A percentile compares a stretch with the other conserved stretches of the same genome.
Conservation (phyloP, 2,113 vertebrate genomes). For the Aldabrachelys gigantea region DNA sequence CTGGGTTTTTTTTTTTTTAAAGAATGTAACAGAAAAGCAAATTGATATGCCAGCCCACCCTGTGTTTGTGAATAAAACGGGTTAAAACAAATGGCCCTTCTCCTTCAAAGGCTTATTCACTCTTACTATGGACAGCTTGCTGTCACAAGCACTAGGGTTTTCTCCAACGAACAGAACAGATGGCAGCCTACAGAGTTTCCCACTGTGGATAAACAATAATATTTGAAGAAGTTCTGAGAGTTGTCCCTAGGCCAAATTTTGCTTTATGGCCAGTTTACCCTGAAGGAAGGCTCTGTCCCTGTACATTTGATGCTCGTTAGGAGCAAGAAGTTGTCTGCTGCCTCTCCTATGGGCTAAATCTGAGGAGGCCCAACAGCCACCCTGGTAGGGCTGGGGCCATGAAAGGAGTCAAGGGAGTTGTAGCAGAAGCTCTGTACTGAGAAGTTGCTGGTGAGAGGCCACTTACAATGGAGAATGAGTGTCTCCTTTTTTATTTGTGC, state of each 20-base stretch:
- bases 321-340: not conserved
- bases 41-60: not conserved
- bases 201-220: not conserved
- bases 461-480: not conserved
- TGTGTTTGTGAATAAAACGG: not conserved
- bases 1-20: not conserved
- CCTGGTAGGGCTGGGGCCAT: not conserved
- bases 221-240: not conserved
- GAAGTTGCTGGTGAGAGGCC: not conserved
- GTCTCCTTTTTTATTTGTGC: not conserved
- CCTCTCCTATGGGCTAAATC: not conserved
- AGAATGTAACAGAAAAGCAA: not conserved
- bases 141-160: not conserved
- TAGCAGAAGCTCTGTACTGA: not conserved
- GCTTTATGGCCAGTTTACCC: not conserved
- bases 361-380: not conserved
- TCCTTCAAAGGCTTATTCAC: not conserved
- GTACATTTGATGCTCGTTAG: not conserved
- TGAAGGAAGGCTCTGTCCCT: not conserved
- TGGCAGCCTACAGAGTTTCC: not conserved
- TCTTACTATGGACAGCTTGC: not conserved
- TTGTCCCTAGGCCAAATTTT: not conserved
- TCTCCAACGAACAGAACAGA: not conserved
- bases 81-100: not conserved
- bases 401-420: not conserved